Base-by-base conservation (phyloP, 2,888 invertebrate species). In the Acleris cristana region DNA sequence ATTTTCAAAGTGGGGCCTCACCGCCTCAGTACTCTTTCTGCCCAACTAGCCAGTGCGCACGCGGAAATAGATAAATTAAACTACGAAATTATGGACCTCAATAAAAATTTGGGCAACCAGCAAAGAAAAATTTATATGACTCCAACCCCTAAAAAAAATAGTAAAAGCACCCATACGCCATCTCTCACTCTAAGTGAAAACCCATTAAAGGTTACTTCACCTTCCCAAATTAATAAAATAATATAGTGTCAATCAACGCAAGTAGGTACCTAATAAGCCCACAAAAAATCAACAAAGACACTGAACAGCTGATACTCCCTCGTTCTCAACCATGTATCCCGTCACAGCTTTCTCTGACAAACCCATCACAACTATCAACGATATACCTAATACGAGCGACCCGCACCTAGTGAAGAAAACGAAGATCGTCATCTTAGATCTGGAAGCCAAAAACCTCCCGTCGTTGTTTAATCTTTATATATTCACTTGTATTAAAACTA, bases 41-140 rank as follows among this genome's bases (percentile, higher is more conserved):
- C 12, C 5, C 57, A 57, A 14, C 10, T 57, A n/a, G 44, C 44
- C 14, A 57, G 45, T n/a, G 57, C 57, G 23, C 23, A 23, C 23
- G 23, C 23, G 23, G 23, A 23, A 23, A 23, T 23, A 23, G 3
- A 23, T 23, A 23, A 12, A 57, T 45, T 19, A 56, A 21, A 21
- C 21, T 23, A 14, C 16, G 57, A 57, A 18, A 21, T 23, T n/a
- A 45, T 21, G 23, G 21, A 3, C 6, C 45, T 45, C 14, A 57
- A 44, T 23, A 57, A 57, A 57, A 21, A 16, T 7, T 2, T 45
- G 10, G 16, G 16, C 14, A 45, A 57, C 23, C 57, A 57, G 10
- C 57, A 45, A 23, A 57, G 45, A 23, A 57, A 57, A 57, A 57
- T 45, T 14, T 23, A 21, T 2, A 23, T 57, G 58, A 18, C n/a